phyloP scores from a whole-genome alignment of 30 jellyfish, hydroid and myxozoan species.

The Aurelia sp. region DNA sequence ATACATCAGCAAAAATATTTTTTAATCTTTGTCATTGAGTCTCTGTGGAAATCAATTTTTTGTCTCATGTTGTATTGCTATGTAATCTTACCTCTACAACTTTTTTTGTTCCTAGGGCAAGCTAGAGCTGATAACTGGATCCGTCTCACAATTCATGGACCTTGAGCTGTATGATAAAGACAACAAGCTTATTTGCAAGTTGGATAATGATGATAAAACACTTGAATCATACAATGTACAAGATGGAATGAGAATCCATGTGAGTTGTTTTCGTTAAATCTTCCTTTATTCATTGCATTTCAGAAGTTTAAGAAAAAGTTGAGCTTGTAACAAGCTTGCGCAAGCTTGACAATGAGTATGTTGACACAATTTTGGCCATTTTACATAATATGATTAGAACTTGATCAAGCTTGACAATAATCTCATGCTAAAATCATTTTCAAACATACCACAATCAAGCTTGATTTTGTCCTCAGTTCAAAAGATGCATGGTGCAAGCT shows the following conservation, averaged over 20 bases:
- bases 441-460: too few relatives aligned
- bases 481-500: too few relatives aligned
- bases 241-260: conserved; percentile 86
- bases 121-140: conserved; percentile 92
- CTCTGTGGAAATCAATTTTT: background rate
- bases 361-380: too few relatives aligned
- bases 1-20: too few relatives aligned
- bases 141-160: conserved; percentile 68
- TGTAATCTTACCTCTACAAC: background rate
- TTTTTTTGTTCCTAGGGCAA: conserved; percentile 70
- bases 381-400: too few relatives aligned
- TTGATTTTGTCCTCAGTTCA: too few relatives aligned
- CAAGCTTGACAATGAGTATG: too few relatives aligned
- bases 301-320: too few relatives aligned
- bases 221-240: conserved; percentile 62
- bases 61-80: background rate
- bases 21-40: background rate
- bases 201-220: conserved; percentile 71
- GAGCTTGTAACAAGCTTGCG: too few relatives aligned
- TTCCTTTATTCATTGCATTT: background rate
- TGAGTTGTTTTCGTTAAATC: conserved; percentile 24
- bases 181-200: conserved; percentile 32
- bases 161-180: conserved; percentile 79
- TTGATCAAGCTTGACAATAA: too few relatives aligned
- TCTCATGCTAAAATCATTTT: too few relatives aligned